These are phyloP conservation scores for Lacanobia oleracea DNA, from an alignment of 2,888 invertebrate species.

Conservation along the genomic window DNA sequence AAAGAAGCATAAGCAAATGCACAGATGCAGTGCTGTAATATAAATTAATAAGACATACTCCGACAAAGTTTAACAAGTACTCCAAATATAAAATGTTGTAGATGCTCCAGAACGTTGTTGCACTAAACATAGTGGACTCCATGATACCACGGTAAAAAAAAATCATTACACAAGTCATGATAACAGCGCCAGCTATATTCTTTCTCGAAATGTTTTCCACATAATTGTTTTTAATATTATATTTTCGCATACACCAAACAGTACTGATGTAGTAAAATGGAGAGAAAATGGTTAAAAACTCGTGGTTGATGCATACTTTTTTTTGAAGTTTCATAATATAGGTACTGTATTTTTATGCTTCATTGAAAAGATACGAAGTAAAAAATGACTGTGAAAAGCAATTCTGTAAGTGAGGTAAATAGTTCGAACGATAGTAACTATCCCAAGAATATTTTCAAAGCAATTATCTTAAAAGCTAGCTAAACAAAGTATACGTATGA, in stretches of 20 bases:
- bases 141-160: slow-evolving; percentile 18
- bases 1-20: slow-evolving; percentile 32
- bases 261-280: slow-evolving; percentile 43
- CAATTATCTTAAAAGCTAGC: slow-evolving; percentile 36
- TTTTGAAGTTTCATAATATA: not conserved
- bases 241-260: slow-evolving; percentile 37
- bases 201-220: slow-evolving; percentile 33
- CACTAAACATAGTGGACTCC: slow-evolving; percentile 16
- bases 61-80: slow-evolving; percentile 25
- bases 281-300: slow-evolving; percentile 37
- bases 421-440: slow-evolving; percentile 13
- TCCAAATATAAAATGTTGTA: slow-evolving; percentile 42
- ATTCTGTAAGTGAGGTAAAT: not conserved
- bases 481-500: not conserved
- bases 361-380: not conserved
- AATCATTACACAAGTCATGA: slow-evolving; percentile 13
- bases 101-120: not conserved
- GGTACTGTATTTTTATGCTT: not conserved
- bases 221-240: slow-evolving; percentile 35
- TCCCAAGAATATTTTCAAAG: not conserved
- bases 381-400: too few species aligned
- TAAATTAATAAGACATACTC: slow-evolving; percentile 35
- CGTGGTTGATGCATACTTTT: slow-evolving; percentile 13
- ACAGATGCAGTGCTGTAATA: slow-evolving; percentile 32
- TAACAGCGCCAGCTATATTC: slow-evolving; percentile 23